Base-by-base conservation (phyloP, 1,140 invertebrate species). In the Stegodyphus mimosarum region DNA sequence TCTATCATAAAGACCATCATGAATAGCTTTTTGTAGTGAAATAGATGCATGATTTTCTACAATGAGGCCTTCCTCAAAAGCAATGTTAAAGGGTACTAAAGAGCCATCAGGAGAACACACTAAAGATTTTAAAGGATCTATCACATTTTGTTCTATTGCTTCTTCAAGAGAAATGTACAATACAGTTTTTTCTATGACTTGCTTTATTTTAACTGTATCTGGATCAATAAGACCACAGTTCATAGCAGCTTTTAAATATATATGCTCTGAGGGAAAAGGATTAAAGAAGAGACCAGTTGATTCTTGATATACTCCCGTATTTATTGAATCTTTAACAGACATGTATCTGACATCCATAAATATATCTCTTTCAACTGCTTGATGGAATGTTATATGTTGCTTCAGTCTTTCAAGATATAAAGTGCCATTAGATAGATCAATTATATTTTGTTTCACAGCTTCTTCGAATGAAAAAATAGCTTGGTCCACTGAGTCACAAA, bases 1-100 rank as follows among this genome's bases (percentile, higher is more conserved):
- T 76, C 95, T 94, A 88, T 95, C 94, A 89, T 97, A 97, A 0
- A 96, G 90, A 5, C 96, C 96, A 91, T 96, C 95, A 90, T 96
- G 95, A 70, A 97, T 93, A 2, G 95, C 95, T 90, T 95, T 92
- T 89, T 97, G 96, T 52, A 98, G 89, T 7, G 95, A 96, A n/a
- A 97, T 92, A 1, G 95, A 93, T 5, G 94, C 94, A 90, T 94
- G 94, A 84, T 93, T 95, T 89, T 97, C 96, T 81, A 95, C 92
- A 15, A 97, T 92, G 69, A 96, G 92, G 72, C 95, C 95, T 80
- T 93, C 92, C 89, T 96, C 94, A 87, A 96, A 95, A 6, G 96
- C 95, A 90, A 96, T 94, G 71, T 92, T 92, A 49, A 98, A 90
- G n/a, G 93, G 93, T 60, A 97, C 92, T 87, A 94, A 93, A 74